phyloP scores from a whole-genome alignment of 2,113 vertebrate species.

The Diglossa brunneiventris region DNA sequence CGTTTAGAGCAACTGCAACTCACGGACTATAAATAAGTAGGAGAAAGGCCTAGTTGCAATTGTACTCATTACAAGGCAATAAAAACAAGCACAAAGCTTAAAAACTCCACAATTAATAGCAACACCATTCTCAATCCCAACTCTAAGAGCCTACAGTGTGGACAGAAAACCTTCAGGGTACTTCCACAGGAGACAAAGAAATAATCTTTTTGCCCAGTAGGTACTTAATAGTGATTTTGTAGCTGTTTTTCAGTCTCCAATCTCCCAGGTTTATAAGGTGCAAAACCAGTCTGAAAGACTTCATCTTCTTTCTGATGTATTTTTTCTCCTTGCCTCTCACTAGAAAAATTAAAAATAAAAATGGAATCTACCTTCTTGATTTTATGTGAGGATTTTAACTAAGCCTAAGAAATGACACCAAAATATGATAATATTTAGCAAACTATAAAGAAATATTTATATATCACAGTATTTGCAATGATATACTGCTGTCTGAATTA shows the following conservation, averaged over 20 bases:
- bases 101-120: background rate
- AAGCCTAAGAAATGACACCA: background rate
- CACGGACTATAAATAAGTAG: background rate
- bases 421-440: background rate
- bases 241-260: background rate
- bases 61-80: background rate
- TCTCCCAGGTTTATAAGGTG: background rate
- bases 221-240: background rate
- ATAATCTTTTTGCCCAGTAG: background rate
- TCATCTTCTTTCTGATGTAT: background rate
- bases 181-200: background rate
- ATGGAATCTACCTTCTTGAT: background rate
- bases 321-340: background rate
- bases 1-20: background rate
- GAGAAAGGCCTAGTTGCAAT: background rate
- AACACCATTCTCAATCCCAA: background rate
- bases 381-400: background rate
- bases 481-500: background rate
- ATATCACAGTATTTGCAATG: background rate
- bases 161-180: background rate
- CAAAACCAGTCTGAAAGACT: background rate
- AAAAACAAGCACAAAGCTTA: background rate
- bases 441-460: background rate
- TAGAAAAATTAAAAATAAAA: background rate
- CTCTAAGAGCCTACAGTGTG: background rate